Evolutionary conservation across 1,140 invertebrate genomes (phyloP), one percentile per base, ranked within the genome.

Genomic region (Aphelinus certus): DNA sequence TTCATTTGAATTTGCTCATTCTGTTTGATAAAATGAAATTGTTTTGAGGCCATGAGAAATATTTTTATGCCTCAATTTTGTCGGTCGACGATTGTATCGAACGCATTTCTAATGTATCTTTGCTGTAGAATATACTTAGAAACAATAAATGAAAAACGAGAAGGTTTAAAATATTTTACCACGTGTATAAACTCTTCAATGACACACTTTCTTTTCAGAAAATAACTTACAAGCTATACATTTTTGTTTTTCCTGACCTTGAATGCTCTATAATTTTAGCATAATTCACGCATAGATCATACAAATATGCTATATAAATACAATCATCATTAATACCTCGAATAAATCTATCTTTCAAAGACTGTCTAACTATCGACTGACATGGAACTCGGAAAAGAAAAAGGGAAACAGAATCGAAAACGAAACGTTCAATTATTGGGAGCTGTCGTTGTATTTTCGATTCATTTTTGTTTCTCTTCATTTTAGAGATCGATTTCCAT

Each of bases 221-320:
- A 79, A 81, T 79, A 81, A 75, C 69, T 78, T 79, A 76, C 48
- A n/a, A 77, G 60, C 70, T 68, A 75, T 66, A 76, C 67, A 76
- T 71, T 75, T 76, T 71, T 48, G 69, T 71, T 75, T 76, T 71
- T 26, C n/a, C n/a, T 10, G 3, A 61, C 51, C 68, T 61, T 70
- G 45, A 2, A 3, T 61, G 9, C 51, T 61, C 26, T 47, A 7
- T 49, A 49, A 26, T 63, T 67, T 79, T 81, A 73, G 73, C 77
- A 80, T 79, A 57, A 7, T 80, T 77, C 80, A 77, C 82, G 76
- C 76, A 76, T 78, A 77, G 49, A 7, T 73, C 75, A 76, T 83
- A 81, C 71, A 83, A 81, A 82, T 80, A 81, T 64, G 64, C 67
- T 81, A 83, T 26, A 26, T 82, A 83, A 84, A 82, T 83, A 85